Conservation (phyloP, 2,888 invertebrate species). For the Cataglyphis livida region DNA sequence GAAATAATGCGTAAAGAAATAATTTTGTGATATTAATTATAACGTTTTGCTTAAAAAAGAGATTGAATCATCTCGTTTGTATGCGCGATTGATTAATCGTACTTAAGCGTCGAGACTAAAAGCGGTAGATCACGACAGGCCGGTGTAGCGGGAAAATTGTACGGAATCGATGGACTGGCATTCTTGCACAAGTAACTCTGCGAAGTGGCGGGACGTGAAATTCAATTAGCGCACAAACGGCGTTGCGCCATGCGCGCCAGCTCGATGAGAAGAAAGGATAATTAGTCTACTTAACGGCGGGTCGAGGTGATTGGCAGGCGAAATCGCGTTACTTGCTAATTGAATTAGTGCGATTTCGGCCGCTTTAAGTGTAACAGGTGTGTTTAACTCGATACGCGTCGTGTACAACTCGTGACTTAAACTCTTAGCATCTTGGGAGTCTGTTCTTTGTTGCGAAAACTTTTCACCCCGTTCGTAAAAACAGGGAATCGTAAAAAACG, state of each 20-base stretch:
- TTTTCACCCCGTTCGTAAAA: conserved; percentile 27
- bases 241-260: background rate
- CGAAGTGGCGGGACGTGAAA: conserved; percentile 57
- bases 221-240: conserved; percentile 60
- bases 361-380: conserved; percentile 58
- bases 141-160: conserved; percentile 15
- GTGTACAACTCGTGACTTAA: background rate
- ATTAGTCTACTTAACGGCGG: conserved; percentile 61
- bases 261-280: conserved; percentile 57
- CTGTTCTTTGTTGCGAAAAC: conserved; percentile 13
- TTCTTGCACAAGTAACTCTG: conserved; percentile 37
- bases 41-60: background rate
- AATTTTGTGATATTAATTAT: background rate
- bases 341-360: conserved; percentile 60
- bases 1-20: background rate
- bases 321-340: conserved; percentile 59
- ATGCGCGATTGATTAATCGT: background rate
- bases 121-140: background rate
- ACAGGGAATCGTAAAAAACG: conserved; percentile 5
- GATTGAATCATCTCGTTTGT: background rate
- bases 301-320: conserved; percentile 61
- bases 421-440: background rate
- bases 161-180: conserved; percentile 21
- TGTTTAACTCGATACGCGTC: conserved; percentile 24
- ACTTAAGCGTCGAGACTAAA: conserved; percentile 3